Base-by-base conservation (phyloP, 1,140 invertebrate genomes). In the Marisa cornuarietis region DNA sequence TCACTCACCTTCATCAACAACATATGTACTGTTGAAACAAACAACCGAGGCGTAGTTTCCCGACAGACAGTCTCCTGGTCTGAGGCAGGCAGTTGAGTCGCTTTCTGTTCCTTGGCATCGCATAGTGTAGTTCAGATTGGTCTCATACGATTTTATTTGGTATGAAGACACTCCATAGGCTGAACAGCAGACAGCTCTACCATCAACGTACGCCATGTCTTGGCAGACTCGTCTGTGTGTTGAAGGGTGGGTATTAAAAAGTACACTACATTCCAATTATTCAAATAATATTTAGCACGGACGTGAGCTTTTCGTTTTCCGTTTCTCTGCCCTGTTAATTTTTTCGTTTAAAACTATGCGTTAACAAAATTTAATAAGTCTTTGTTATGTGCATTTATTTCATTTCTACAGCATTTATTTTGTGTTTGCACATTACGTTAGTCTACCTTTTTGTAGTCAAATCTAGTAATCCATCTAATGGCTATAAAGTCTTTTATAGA, bases 41-140 rank as follows among this genome's bases (percentile, higher is more conserved):
- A 83, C 83, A 16, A 87, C 86, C 0, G 86, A 87, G 14, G 87
- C 84, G 72, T 87, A 88, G 9, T 20, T 14, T 22, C 51, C 71
- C 51, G 66, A 63, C 16, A 71, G 66, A 62, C 79, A 83, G 6
- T 58, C 58, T 76, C 86, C 85, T n/a, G 72, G 31, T 22, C 61
- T 66, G 16, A 84, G 54, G 73, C 87, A 87, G 13, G 83, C 80
- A 5, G 79, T 52, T 3, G 85, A 71, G 54, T 71, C 79, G 18
- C 24, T 79, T 54, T 86, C 86, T 16, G 80, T 42, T 16, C 85
- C 85, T 18, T 75, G 74, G 80, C 86, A 87, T 6, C 76, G 61
- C 13, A 88, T n/a, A 5, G 84, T 85, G 61, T 80, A 79, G 71
- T 86, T 88, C 49, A 58, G 0, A 54, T 71, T 26, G n/a, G 71